Evolutionary conservation across 2,888 invertebrate species (phyloP), one percentile per base, ranked within the genome.

Genomic region (Oithona nana): DNA sequence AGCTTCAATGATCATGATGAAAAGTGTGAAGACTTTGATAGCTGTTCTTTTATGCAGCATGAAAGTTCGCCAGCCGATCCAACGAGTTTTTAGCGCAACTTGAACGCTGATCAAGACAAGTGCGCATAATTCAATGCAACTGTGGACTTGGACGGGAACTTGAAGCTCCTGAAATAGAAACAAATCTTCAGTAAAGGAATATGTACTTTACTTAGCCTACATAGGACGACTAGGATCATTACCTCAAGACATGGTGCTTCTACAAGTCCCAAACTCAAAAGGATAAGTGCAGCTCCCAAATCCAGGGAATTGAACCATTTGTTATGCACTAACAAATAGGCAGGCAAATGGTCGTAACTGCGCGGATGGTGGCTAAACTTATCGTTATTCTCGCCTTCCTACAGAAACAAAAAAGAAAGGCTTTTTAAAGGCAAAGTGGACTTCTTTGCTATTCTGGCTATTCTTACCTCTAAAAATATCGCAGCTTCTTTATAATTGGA

Each of bases 401-500:
- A 73, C 56, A 75, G 75, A 66, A 64, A 63, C 66, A 63, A 68
- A 57, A 65, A 65, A 30, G 57, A 55, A 55, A 39, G 28, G 13
- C 26, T 28, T 52, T 50, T 64, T 51, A 26, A 28, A 55, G 11
- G 3, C 2, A 49, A 49, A 49, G 3, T 49, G 3, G 28, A 3
- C 16, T 24, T 13, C 26, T 16, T 20, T 49, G 16, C 11, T 29
- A 16, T 13, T n/a, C n/a, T 13, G 30, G 20, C 20, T 29, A 6
- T n/a, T 13, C 55, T 66, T 74, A 84, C 85, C 78, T 87, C 86
- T 68, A 89, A 76, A 74, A 84, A 89, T 69, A 89, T 89, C 57
- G 88, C 85, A 20, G 88, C 87, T 70, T 88, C 88, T 69, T 87
- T 86, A 71, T 88, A 88, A 73, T 88, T 88, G 82, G 88, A 84